Percentiles rank a stretch among this genome's conserved stretches.
Evolutionary conservation across 1,140 invertebrate species (phyloP).

Genomic region (Caenorhabditis tropicalis): DNA sequence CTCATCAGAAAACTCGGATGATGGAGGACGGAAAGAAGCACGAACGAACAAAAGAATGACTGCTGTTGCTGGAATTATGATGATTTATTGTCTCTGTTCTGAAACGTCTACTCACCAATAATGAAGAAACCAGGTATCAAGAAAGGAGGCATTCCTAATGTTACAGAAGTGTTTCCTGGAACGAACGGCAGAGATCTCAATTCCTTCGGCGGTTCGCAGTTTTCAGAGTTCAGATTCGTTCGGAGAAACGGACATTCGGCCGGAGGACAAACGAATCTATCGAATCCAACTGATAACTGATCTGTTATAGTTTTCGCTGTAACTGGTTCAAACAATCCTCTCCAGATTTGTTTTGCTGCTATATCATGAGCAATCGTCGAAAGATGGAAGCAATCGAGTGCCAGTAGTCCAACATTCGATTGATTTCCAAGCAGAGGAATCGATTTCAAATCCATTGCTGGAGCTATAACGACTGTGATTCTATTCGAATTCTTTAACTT

Average conservation of each 20-base stretch:
- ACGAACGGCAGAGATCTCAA: not conserved
- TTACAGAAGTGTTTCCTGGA: not conserved
- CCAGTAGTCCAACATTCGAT: slow-evolving; percentile 35
- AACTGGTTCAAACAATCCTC: slow-evolving; percentile 23
- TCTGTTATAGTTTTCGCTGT: not conserved
- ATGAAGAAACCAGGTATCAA: not conserved
- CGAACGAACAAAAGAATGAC: not conserved
- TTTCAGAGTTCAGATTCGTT: slow-evolving; percentile 1
- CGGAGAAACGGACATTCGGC: not conserved
- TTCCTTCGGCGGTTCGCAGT: not conserved
- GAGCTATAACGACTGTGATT: slow-evolving; percentile 27
- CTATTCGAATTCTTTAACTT: not conserved
- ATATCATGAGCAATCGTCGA: slow-evolving; percentile 39
- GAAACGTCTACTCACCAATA: not conserved
- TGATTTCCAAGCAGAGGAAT: not conserved
- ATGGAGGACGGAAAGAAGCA: not conserved
- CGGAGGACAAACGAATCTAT: slow-evolving; percentile 15
- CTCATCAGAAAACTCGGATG: slow-evolving; percentile 5
- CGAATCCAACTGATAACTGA: slow-evolving; percentile 4
- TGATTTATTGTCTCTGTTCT: too few relatives aligned
- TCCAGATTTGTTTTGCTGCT: slow-evolving; percentile 44
- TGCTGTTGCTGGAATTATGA: not conserved
- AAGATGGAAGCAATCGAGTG: slow-evolving; percentile 44
- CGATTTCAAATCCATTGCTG: slow-evolving; percentile 20
- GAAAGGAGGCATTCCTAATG: not conserved